These are phyloP conservation scores for Zaprionus vittiger DNA, from an alignment of 1,140 invertebrate species.

Conservation along the genomic window DNA sequence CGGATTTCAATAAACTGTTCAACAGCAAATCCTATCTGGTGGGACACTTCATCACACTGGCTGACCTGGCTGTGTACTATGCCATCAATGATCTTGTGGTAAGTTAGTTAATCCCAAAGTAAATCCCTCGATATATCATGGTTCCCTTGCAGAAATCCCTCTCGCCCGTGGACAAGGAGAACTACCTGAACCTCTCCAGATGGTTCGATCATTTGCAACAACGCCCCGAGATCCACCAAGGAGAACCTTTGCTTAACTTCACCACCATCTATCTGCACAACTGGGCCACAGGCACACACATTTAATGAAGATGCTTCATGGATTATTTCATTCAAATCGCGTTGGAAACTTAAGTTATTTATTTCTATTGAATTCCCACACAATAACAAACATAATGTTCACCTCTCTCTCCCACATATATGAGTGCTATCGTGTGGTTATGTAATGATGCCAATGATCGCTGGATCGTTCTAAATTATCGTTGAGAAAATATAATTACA, in stretches of 20 bases:
- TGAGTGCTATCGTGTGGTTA: conserved; percentile 38
- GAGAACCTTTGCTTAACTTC: conserved; percentile 86
- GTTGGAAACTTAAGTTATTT: conserved; percentile 68
- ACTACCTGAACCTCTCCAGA: conserved; percentile 87
- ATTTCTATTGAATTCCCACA: conserved; percentile 75
- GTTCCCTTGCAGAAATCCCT: conserved; percentile 83
- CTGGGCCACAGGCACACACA: conserved; percentile 84
- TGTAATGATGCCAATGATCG: conserved; percentile 71
- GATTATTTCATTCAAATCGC: conserved; percentile 39
- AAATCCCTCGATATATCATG: background rate
- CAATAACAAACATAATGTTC: conserved; percentile 27
- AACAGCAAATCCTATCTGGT: conserved; percentile 86
- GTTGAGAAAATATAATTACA: conserved; percentile 48
- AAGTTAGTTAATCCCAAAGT: conserved; percentile 30
- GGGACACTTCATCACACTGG: conserved; percentile 86
- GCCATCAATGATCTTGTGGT: conserved; percentile 86
- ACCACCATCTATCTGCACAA: conserved; percentile 85
- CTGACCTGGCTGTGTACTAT: conserved; percentile 87
- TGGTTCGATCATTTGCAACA: conserved; percentile 89
- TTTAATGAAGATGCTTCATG: conserved; percentile 38
- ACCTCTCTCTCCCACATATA: conserved; percentile 14
- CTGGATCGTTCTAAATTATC: conserved; percentile 65
- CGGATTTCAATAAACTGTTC: conserved; percentile 86
- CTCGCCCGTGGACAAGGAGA: conserved; percentile 86
- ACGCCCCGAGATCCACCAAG: conserved; percentile 86